phyloP scores from a whole-genome alignment of 2,888 invertebrate genomes.

The Formica aserva region DNA sequence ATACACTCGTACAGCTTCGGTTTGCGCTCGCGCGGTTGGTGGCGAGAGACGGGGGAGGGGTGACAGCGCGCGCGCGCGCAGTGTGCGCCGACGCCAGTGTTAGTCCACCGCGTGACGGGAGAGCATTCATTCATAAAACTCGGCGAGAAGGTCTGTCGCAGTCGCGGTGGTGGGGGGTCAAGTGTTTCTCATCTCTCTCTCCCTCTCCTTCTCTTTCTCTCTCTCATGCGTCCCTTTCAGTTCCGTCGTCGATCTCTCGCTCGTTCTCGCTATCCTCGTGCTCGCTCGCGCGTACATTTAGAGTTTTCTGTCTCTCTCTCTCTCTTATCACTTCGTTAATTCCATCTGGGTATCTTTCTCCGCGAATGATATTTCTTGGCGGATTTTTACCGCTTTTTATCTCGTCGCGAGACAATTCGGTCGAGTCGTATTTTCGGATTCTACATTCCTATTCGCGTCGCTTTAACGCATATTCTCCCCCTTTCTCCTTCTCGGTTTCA shows the following conservation, averaged over 20 bases:
- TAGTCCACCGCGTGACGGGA: conserved; percentile 70
- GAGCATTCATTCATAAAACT: conserved; percentile 86
- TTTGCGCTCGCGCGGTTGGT: conserved; percentile 9
- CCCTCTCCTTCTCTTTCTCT: no score
- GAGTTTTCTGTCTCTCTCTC: background rate
- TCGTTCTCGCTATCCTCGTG: conserved; percentile 32
- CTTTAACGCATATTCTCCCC: background rate
- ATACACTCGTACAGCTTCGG: background rate
- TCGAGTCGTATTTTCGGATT: conserved; percentile 17
- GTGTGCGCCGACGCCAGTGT: conserved; percentile 68
- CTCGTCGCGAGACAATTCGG: background rate
- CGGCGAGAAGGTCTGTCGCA: conserved; percentile 41
- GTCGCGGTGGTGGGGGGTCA: conserved; percentile 44
- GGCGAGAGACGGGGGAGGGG: conserved; percentile 37
- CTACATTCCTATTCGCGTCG: conserved; percentile 12
- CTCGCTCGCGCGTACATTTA: conserved; percentile 15
- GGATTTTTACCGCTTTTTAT: background rate
- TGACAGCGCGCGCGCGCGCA: conserved; percentile 46
- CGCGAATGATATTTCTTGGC: background rate
- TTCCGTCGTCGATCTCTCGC: conserved; percentile 47
- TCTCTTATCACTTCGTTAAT: conserved; percentile 34
- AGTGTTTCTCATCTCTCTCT: conserved; percentile 48
- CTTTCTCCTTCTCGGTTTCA: conserved; percentile 9
- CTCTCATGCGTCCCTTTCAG: conserved; percentile 21
- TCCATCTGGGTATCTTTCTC: conserved; percentile 25